Conservation (phyloP, 1,140 invertebrate genomes). For the Drosophila repletoides region DNA sequence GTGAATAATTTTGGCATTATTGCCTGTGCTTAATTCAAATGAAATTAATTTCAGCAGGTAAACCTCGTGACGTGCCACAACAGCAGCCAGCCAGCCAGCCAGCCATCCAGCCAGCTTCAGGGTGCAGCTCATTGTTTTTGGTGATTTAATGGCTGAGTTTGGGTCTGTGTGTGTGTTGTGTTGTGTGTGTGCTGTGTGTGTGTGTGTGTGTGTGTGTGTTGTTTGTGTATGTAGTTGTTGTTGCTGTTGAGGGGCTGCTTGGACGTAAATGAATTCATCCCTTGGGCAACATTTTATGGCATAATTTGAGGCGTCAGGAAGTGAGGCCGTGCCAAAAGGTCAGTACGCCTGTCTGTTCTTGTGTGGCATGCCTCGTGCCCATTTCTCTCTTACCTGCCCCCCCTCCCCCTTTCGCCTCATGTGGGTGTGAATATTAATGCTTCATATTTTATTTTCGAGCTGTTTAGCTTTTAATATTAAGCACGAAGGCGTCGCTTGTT, state of each 20-base stretch:
- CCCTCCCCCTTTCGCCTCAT: background rate
- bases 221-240: conserved; percentile 33
- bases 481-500: conserved; percentile 37
- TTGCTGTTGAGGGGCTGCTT: no score
- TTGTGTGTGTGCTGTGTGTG: conserved; percentile 1
- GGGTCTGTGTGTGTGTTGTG: background rate
- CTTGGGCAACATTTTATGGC: conserved; percentile 78
- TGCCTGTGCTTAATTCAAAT: conserved; percentile 79
- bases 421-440: conserved; percentile 76
- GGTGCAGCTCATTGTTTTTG: conserved; percentile 70
- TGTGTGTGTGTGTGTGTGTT: conserved; percentile 2
- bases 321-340: conserved; percentile 56
- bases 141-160: conserved; percentile 65
- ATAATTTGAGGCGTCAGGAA: conserved; percentile 78
- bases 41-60: conserved; percentile 78
- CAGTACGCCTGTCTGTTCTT: conserved; percentile 56
- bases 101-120: conserved; percentile 3
- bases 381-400: conserved; percentile 10
- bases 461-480: conserved; percentile 67
- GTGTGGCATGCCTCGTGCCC: conserved; percentile 44
- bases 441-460: conserved; percentile 72
- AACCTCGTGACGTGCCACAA: conserved; percentile 55
- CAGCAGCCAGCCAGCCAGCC: background rate
- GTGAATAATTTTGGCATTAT: conserved; percentile 79
- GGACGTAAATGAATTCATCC: conserved; percentile 73